Percentiles rank a stretch among this genome's conserved stretches.
These are phyloP conservation scores for Chrysocyon brachyurus DNA, from an alignment of 2,797 vertebrate species.

Conservation along the genomic window DNA sequence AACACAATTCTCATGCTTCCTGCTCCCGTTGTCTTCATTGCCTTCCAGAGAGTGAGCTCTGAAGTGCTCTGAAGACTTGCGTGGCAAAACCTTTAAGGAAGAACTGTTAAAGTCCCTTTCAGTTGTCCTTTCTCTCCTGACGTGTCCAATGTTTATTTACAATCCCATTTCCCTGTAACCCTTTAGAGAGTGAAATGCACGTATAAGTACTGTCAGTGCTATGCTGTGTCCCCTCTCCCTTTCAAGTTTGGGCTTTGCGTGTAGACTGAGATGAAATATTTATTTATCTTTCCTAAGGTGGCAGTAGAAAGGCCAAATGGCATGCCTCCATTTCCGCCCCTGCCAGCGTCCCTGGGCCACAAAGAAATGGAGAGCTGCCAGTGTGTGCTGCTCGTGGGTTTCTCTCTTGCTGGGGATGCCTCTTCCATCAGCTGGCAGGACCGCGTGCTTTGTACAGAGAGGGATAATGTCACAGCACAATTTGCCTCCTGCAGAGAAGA, in stretches of 20 bases:
- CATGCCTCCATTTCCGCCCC: fast-evolving
- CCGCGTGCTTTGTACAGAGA: constrained; percentile 14
- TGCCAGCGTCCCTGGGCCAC: neutral
- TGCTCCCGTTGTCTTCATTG: neutral
- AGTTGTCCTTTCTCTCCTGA: neutral
- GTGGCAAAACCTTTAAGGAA: neutral
- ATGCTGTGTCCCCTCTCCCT: neutral
- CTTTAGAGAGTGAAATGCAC: constrained; percentile 8
- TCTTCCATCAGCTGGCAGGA: constrained; percentile 65
- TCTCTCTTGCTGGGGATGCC: neutral
- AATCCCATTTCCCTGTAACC: neutral
- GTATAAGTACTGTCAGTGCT: neutral
- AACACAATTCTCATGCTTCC: neutral
- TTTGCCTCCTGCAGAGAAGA: constrained; percentile 75
- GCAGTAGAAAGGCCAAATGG: constrained; percentile 2
- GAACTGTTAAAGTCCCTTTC: neutral
- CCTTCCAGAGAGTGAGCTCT: fast-evolving
- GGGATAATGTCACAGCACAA: constrained; percentile 75
- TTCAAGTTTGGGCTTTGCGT: neutral
- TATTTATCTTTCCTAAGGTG: constrained; percentile 51
- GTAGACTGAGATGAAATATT: neutral
- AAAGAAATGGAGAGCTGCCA: neutral
- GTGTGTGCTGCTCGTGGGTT: neutral
- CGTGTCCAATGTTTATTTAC: neutral
- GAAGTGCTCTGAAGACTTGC: neutral